Evolutionary conservation across 2,797 vertebrate species (phyloP).

Genomic region (Mionectes olivaceus): DNA sequence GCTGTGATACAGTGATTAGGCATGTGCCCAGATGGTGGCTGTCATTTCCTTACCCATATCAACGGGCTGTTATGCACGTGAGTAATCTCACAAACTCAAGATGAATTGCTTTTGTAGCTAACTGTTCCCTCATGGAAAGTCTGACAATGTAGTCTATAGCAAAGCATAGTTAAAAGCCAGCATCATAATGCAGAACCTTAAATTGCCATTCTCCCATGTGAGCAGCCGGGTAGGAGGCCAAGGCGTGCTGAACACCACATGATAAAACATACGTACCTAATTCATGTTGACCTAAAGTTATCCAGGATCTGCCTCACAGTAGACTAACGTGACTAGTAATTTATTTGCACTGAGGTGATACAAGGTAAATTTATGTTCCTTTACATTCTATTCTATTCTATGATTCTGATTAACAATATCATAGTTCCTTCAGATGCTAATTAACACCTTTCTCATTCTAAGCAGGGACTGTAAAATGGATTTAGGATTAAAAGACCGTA

Average conservation of each 20-base stretch:
- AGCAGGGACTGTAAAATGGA: constrained; percentile 81
- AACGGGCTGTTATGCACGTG: constrained; percentile 20
- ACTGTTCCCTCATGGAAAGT: not conserved
- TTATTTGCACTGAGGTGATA: not conserved
- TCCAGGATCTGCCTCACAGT: not conserved
- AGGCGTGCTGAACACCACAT: not conserved
- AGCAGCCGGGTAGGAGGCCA: not conserved
- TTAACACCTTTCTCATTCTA: constrained; percentile 56
- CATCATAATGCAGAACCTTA: not conserved
- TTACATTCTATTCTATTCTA: not conserved
- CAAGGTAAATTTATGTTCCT: not conserved
- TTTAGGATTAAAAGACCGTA: constrained; percentile 69
- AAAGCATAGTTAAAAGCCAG: not conserved
- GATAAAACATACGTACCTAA: not conserved
- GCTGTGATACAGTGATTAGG: not conserved
- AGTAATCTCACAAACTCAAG: not conserved
- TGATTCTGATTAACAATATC: not conserved
- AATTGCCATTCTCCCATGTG: not conserved
- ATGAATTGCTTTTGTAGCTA: not conserved
- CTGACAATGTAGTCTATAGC: not conserved
- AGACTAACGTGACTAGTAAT: not conserved
- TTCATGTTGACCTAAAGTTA: not conserved
- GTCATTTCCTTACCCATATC: constrained; percentile 30
- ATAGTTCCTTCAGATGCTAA: constrained; percentile 41
- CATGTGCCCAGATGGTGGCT: constrained; percentile 24